Base-by-base conservation (phyloP, 2,888 invertebrate genomes). In the Orchestes rusci region DNA sequence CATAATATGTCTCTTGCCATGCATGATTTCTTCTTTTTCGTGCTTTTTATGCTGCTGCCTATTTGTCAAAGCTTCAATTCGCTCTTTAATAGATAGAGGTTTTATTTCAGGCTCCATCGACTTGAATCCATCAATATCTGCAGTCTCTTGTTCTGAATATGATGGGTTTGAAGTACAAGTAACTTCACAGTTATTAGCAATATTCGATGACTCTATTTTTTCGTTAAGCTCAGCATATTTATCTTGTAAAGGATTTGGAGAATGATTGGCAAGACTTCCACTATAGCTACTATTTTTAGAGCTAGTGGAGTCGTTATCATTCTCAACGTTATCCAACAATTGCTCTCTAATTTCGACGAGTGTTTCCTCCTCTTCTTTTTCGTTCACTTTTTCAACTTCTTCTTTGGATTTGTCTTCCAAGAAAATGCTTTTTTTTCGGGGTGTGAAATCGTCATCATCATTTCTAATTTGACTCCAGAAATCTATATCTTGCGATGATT, bases 221-320 rank as follows among this genome's bases (percentile, higher is more conserved):
- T 23, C 23, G 23, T 10, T 7, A 10, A 7, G 23, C 10, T 23
- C 23, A 23, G 10, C 23, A 10, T 5, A 10, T 13, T 20, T 18
- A 3, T n/a, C 4, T 23, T 36, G 13, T n/a, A n/a, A n/a, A n/a
- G n/a, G n/a, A n/a, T n/a, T n/a, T n/a, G n/a, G n/a, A n/a, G n/a
- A n/a, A n/a, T n/a, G n/a, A n/a, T n/a, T n/a, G n/a, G n/a, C n/a
- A n/a, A 16, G 49, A 49, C 62, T 62, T 58, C 55, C 55, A 54
- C 60, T 58, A 40, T 45, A 59, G 56, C 63, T 67, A 55, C 62
- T 63, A 58, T 59, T 47, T 19, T 56, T 63, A 65, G 65, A 66
- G 59, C 58, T 56, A 60, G 62, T 47, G 53, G 65, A 66, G 57
- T 55, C 30, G 15, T 7, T 39, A 17, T 10, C 4, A 10, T 23